Percentiles rank a stretch among this genome's conserved stretches.
phyloP scores from a whole-genome alignment of 2,797 vertebrate species.

The Choloepus didactylus region DNA sequence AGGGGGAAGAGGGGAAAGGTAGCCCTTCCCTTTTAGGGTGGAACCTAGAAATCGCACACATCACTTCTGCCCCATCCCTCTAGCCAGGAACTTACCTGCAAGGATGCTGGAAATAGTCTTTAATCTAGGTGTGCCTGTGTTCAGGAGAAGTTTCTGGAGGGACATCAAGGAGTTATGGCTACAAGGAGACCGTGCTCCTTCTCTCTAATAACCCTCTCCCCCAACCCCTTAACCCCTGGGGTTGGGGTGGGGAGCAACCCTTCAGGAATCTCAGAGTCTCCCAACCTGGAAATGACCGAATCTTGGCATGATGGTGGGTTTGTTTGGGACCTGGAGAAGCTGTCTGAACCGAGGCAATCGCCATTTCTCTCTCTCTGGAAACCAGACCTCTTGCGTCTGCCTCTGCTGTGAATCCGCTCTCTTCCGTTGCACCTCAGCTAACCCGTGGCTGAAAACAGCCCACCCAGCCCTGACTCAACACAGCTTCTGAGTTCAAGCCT shows the following conservation, averaged over 20 bases:
- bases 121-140: neutral
- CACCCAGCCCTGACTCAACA: neutral
- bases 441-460: neutral
- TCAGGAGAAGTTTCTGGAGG: neutral
- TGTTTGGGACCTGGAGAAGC: neutral
- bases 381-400: neutral
- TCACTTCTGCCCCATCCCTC: neutral
- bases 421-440: neutral
- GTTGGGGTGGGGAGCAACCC: neutral
- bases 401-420: neutral
- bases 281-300: neutral
- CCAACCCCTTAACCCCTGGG: neutral
- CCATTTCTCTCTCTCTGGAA: neutral
- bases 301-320: neutral
- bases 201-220: neutral
- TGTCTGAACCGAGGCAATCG: neutral
- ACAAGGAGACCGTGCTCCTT: neutral
- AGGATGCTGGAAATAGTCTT: slow-evolving; percentile 64
- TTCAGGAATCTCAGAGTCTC: neutral
- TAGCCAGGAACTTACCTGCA: neutral
- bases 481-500: neutral
- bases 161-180: neutral
- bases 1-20: neutral
- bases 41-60: neutral
- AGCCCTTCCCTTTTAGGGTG: neutral